Conservation (phyloP, 2,888 invertebrate species). For the Drosophila dives region DNA sequence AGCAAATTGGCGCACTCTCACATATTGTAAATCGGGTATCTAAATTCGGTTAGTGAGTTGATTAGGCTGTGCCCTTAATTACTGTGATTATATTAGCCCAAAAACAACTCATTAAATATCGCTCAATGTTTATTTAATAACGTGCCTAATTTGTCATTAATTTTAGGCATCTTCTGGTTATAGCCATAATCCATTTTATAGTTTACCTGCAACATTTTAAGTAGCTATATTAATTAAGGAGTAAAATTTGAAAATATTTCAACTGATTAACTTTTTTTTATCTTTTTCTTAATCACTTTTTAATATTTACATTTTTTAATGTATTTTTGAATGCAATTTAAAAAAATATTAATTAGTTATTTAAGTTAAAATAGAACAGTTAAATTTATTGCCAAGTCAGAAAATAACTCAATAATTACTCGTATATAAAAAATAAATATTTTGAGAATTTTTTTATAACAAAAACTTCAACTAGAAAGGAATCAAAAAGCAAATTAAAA, state of each 20-base stretch:
- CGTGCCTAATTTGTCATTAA: not conserved
- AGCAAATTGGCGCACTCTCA: conserved; percentile 6
- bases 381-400: no score
- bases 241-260: not conserved
- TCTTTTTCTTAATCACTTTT: not conserved
- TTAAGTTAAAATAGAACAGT: not conserved
- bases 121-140: conserved; percentile 24
- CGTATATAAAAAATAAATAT: no score
- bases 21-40: conserved; percentile 25
- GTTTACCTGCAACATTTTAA: not conserved
- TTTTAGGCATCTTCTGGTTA: not conserved
- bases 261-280: not conserved
- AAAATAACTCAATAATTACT: not conserved
- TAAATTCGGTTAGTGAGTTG: conserved; percentile 25
- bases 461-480: not conserved
- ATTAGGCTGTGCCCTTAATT: conserved; percentile 49
- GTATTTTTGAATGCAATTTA: not conserved
- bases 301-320: not conserved
- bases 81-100: conserved; percentile 34
- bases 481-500: not conserved
- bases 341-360: not conserved
- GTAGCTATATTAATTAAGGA: not conserved
- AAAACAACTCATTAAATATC: conserved; percentile 22
- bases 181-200: not conserved
- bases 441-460: not conserved